phyloP scores from a whole-genome alignment of 2,797 vertebrate genomes.

The Crypturellus tataupa region DNA sequence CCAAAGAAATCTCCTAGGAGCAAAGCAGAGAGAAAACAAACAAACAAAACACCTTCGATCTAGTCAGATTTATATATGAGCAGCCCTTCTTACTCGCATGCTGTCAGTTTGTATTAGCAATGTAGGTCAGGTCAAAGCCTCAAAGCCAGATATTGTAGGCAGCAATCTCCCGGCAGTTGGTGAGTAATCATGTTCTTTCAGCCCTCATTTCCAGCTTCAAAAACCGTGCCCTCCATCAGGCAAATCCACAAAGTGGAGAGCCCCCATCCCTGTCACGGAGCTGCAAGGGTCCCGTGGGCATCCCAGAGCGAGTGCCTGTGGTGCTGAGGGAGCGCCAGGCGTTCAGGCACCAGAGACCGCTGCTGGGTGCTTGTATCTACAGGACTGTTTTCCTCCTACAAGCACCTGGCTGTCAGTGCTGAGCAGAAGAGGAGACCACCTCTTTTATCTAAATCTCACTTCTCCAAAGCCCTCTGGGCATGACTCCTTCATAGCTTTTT shows the following conservation, averaged over 20 bases:
- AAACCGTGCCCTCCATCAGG: not conserved
- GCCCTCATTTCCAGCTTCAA: not conserved
- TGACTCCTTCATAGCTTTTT: not conserved
- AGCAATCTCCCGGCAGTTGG: not conserved
- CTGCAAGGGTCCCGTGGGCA: rapidly evolving
- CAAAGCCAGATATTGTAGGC: not conserved
- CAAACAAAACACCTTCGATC: not conserved
- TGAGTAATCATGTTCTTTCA: not conserved
- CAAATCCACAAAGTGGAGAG: not conserved
- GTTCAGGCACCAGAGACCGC: rapidly evolving
- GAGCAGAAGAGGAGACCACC: not conserved
- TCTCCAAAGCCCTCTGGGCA: rapidly evolving
- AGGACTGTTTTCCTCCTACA: not conserved
- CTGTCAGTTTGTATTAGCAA: conserved; percentile 22
- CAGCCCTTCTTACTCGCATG: not conserved
- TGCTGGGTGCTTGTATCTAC: not conserved
- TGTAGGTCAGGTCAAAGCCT: conserved; percentile 39
- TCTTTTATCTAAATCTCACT: not conserved
- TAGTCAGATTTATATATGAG: conserved; percentile 28
- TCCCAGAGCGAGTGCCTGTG: rapidly evolving
- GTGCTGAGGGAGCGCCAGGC: not conserved
- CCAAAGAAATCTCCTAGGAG: not conserved
- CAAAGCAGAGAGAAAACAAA: not conserved
- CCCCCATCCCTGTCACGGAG: rapidly evolving
- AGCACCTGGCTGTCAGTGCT: too few species aligned